A percentile compares a stretch with the other conserved stretches of the same genome.
These are phyloP conservation scores for Papilio polyxenes DNA, from an alignment of 1,140 invertebrate genomes.

Conservation along the genomic window DNA sequence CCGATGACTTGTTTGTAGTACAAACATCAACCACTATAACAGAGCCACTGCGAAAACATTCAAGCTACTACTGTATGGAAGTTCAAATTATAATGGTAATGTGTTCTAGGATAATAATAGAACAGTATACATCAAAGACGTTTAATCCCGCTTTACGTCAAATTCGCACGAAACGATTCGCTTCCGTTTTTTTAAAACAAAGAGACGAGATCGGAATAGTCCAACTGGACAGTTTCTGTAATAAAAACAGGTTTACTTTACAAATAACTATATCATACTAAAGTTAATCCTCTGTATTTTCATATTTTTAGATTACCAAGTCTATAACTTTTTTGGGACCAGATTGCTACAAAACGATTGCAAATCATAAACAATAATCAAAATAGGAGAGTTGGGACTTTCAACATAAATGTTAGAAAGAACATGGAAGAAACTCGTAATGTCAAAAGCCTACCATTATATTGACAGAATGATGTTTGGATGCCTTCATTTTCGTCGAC, in stretches of 20 bases:
- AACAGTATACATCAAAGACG: background rate
- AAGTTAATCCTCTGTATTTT: too few relatives aligned
- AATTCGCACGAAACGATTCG: slow-evolving; percentile 9
- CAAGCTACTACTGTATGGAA: background rate
- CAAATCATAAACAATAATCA: too few relatives aligned
- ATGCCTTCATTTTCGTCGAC: background rate
- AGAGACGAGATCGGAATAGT: background rate
- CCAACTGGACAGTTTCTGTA: background rate
- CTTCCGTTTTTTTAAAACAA: background rate
- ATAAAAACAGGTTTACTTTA: too few relatives aligned
- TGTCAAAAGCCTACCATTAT: background rate
- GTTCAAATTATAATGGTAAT: slow-evolving; percentile 7
- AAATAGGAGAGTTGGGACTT: background rate
- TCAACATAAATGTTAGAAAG: background rate
- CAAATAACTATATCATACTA: too few relatives aligned
- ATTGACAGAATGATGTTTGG: slow-evolving; percentile 26
- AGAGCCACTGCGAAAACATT: background rate
- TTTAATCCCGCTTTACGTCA: background rate
- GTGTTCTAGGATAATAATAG: background rate
- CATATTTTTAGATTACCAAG: too few relatives aligned
- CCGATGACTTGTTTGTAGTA: slow-evolving; percentile 20
- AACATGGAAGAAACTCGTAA: background rate
- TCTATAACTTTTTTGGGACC: too few relatives aligned
- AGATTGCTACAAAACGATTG: too few relatives aligned
- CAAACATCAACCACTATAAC: background rate